Evolutionary conservation across 2,888 invertebrate species (phyloP), one percentile per base, ranked within the genome.

Genomic region (Conistra vaccinii): DNA sequence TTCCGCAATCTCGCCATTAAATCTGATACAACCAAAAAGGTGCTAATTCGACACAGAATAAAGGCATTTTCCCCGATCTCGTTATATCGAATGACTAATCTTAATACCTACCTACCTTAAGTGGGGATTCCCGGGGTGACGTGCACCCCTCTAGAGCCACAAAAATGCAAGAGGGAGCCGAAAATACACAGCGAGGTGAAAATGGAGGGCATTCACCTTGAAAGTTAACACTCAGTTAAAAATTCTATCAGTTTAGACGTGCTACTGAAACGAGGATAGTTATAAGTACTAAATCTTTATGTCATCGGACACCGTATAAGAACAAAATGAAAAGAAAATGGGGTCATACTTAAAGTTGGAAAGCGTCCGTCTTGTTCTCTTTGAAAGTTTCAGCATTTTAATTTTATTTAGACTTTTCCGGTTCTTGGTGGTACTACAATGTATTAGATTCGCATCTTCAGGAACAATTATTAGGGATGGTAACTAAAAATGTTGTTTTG

Each of bases 31-130:
- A 53, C n/a, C 45, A 57, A 72, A 68, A 69, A 69, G n/a, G 32
- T 78, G 35, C 42, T 48, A 57, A 80, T 53, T 32, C 35, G 53
- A 60, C 3, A 20, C 39, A 55, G 14, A 70, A 74, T 58, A 55
- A 66, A 73, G 57, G n/a, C 20, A 42, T 67, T 84, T 81, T 51
- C 20, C 10, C 53, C 55, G n/a, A 62, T 69, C 45, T 4, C 51
- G 23, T n/a, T 51, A 82, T 72, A 76, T 67, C 60, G 26, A 72
- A 82, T 85, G 85, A 82, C 85, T 76, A 82, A 85, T 72, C 66
- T 76, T 62, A 57, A 70, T 35, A 69, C 78, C n/a, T n/a, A n/a
- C n/a, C n/a, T n/a, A n/a, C n/a, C 35, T 68, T 67, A 71, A 76
- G 69, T 87, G 70, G 85, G 73, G 45, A 85, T 78, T 81, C 72